Evolutionary conservation across 1,140 invertebrate species (phyloP).

Genomic region (Lepidurus arcticus): DNA sequence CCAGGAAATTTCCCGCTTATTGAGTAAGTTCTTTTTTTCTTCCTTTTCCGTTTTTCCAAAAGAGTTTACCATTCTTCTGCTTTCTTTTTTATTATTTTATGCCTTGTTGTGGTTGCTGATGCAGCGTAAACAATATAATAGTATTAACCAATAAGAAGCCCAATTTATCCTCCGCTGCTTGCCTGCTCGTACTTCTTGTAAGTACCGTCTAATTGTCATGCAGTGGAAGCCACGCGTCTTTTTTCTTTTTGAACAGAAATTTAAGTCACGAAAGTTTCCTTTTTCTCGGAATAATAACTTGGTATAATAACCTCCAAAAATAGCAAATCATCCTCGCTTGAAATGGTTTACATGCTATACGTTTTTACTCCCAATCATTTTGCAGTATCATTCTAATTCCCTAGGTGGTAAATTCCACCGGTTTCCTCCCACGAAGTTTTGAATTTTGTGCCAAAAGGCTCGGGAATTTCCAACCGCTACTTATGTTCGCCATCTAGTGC

Average conservation of each 20-base stretch:
- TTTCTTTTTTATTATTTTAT: neutral
- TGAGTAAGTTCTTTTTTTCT: neutral
- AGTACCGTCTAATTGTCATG: neutral
- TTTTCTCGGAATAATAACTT: neutral
- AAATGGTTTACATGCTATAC: no score
- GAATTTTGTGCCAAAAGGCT: neutral
- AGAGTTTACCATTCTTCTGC: neutral
- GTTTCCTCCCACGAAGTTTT: neutral
- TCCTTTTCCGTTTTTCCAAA: neutral
- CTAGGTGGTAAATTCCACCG: neutral
- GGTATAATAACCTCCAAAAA: no score
- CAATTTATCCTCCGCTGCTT: neutral
- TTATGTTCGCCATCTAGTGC: neutral
- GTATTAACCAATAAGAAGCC: neutral
- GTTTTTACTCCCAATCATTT: no score
- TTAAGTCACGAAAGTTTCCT: neutral
- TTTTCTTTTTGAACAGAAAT: neutral
- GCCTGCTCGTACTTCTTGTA: neutral
- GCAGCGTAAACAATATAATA: constrained; percentile 4
- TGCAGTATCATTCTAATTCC: no score
- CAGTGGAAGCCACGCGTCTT: neutral
- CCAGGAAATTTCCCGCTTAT: constrained; percentile 10
- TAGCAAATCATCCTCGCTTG: no score
- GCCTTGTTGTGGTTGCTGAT: constrained; percentile 1
- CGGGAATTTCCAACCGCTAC: neutral